Evolutionary conservation across 1,140 invertebrate genomes (phyloP).

Genomic region (Cotesia chilonis): DNA sequence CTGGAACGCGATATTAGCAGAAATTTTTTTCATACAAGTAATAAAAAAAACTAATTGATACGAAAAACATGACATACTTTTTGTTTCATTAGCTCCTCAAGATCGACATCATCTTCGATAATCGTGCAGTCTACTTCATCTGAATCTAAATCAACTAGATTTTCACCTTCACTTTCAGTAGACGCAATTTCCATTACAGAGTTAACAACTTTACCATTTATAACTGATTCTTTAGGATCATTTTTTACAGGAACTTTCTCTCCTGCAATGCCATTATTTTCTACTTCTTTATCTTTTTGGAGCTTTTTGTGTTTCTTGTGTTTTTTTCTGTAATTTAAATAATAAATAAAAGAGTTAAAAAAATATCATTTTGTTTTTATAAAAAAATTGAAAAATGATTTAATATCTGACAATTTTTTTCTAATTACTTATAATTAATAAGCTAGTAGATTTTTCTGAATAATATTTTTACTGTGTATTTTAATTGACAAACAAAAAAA

Average conservation of each 20-base stretch:
- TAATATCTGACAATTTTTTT: no score
- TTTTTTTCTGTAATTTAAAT: slow-evolving; percentile 56
- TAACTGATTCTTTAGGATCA: slow-evolving; percentile 48
- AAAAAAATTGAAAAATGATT: no score
- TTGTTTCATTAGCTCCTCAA: slow-evolving; percentile 88
- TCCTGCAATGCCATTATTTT: slow-evolving; percentile 57
- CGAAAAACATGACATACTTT: slow-evolving; percentile 68
- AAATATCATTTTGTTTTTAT: no score
- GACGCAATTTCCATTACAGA: slow-evolving; percentile 74
- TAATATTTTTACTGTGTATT: no score
- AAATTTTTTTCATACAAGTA: slow-evolving; percentile 4
- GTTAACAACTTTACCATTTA: slow-evolving; percentile 57
- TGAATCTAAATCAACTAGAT: slow-evolving; percentile 76
- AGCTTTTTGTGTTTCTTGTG: slow-evolving; percentile 65
- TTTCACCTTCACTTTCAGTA: slow-evolving; percentile 73
- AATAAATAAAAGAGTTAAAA: neutral
- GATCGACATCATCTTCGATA: slow-evolving; percentile 85
- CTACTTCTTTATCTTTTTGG: slow-evolving; percentile 57
- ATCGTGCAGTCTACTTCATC: slow-evolving; percentile 77
- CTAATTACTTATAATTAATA: no score
- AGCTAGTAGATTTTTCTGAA: no score
- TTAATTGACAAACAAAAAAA: no score
- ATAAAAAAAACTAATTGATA: slow-evolving; percentile 16
- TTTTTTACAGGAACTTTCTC: slow-evolving; percentile 44
- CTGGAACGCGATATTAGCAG: no score